Base-by-base conservation (phyloP, 92 coral and sea anemone species). In the Isaurus tuberculatus region DNA sequence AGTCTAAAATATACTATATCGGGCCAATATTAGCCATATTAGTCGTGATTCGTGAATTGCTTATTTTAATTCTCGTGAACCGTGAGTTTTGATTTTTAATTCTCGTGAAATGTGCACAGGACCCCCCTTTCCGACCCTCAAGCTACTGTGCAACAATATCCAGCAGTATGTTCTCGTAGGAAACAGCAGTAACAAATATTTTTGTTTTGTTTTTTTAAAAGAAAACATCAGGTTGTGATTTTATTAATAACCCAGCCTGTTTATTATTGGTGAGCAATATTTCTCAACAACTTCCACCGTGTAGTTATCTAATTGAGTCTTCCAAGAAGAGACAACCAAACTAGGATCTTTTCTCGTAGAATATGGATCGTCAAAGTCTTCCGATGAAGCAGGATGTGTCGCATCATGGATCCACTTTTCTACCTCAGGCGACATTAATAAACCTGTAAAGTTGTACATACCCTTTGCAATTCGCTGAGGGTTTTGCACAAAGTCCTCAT, bases 351-450 rank as follows among this genome's bases (percentile, higher is more conserved):
- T 77, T 34, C 31, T 77, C 16, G 36, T 23, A 15, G 82, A 77
- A 57, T 77, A 77, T 33, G 82, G 82, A 33, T 77, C 70, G 23
- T 77, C 70, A 19, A 2, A 9, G 1, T 37, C 29, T 1, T 77
- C 53, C 48, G 53, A 34, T 32, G 69, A 58, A 57, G 2, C 33
- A n/a, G 82, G 82, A 36, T 77, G 82, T 14, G 82, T 77, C 55
- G 68, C 57, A 23, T 77, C 70, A 27, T 77, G 5, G 70, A 77
- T 32, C 82, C 82, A 77, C n/a, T 57, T 77, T 36, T 25, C 57
- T 25, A 77, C 57, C 34, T 77, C 49, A 11, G 82, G 44, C 8
- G 23, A 20, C 82, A 77, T 77, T 57, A 3, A 10, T 22, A 77
- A 36, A 7, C 82, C 82, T 8, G 51, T 22, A 0, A 57, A 77